Conservation (phyloP, 2,888 invertebrate genomes). For the Rugalucina vietnamica region DNA sequence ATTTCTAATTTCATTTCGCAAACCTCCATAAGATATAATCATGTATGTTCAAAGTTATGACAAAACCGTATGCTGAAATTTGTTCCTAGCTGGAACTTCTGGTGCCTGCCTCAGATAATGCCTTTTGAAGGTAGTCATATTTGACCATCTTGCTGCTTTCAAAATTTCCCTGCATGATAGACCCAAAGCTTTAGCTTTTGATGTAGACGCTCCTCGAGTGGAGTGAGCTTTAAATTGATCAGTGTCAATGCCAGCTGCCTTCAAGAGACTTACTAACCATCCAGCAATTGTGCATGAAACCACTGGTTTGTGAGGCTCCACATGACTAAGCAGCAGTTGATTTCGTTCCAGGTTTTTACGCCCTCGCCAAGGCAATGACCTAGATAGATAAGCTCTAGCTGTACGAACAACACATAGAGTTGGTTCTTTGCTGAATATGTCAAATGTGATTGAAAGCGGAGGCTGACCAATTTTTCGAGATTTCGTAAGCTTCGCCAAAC, state of each 20-base stretch:
- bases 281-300: slow-evolving; percentile 12
- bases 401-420: slow-evolving; percentile 5
- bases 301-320: not conserved
- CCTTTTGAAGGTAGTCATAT: no score
- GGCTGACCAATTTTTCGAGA: not conserved
- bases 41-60: no score
- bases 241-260: not conserved
- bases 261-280: slow-evolving; percentile 10
- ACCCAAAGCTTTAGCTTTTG: no score
- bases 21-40: no score
- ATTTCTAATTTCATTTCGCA: no score
- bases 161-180: no score
- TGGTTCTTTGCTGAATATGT: not conserved
- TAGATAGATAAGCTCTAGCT: not conserved
- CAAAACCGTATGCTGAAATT: no score
- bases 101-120: no score
- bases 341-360: not conserved
- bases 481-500: not conserved
- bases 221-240: slow-evolving; percentile 9
- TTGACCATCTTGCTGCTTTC: no score
- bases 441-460: not conserved
- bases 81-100: no score
- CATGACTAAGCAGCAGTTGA: not conserved
- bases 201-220: slow-evolving; percentile 20
- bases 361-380: not conserved